Evolutionary conservation across 2,888 invertebrate species (phyloP), one percentile per base, ranked within the genome.

Genomic region (Hypolimnas misippus): DNA sequence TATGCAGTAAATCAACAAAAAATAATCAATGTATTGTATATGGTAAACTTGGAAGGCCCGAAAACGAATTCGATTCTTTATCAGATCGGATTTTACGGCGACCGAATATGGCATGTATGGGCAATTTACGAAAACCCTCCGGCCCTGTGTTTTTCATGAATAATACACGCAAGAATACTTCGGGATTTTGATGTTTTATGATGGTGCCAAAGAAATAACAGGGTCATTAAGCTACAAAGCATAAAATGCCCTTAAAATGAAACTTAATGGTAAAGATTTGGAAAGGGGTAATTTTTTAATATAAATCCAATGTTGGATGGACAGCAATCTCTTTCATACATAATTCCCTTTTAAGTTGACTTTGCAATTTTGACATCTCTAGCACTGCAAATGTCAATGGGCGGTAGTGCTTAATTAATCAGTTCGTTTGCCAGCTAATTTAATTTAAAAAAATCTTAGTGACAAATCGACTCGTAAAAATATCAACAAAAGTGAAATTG

Each of bases 61-160:
- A 67, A 71, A 75, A 76, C 75, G 73, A 73, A 79, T 81, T 79
- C 72, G 75, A 77, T 76, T 75, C 77, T 72, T 81, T 82, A 81
- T 83, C 82, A 71, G 73, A 75, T 75, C 69, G 74, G 72, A 76
- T 79, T 76, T 76, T 77, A 73, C 72, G 70, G 69, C 61, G 73
- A 53, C 78, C 77, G 70, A 74, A 78, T 77, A 78, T 72, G 77
- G 79, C 62, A 57, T 58, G 72, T 62, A 46, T 46, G 44, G 21
- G 69, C 73, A 76, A 74, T 80, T 77, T 79, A 69, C 73, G 67
- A 73, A 74, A 76, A 70, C 69, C 76, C 77, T 69, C 35, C 66
- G 59, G 71, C 77, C 74, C 19, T 17, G 44, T 46, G 52, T 71
- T 65, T 71, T 73, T 69, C 64, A 69, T 70, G 70, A 66, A 73